Conservation (phyloP, 2,888 invertebrate species). For the Stenodera caucasica region DNA sequence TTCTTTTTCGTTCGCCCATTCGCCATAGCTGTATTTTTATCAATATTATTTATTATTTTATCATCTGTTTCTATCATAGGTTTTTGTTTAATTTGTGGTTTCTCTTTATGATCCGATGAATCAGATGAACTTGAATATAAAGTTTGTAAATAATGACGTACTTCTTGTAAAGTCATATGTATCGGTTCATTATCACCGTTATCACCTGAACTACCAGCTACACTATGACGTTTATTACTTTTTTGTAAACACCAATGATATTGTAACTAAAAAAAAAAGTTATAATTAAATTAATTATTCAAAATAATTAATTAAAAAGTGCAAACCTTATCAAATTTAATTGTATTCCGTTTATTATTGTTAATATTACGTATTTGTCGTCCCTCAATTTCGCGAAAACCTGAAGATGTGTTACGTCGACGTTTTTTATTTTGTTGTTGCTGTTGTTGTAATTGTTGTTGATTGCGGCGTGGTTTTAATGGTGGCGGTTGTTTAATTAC, state of each 20-base stretch:
- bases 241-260: conserved; percentile 45
- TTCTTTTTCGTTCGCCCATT: conserved; percentile 55
- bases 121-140: conserved; percentile 78
- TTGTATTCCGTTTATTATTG: conserved; percentile 27
- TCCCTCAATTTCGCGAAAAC: conserved; percentile 53
- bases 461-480: conserved; percentile 56
- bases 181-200: conserved; percentile 68
- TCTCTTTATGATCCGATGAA: conserved; percentile 61
- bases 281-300: background rate
- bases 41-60: conserved; percentile 35
- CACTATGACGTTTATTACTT: conserved; percentile 66
- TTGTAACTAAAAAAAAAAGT: conserved; percentile 42
- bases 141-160: conserved; percentile 80
- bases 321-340: conserved; percentile 36
- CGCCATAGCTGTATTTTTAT: conserved; percentile 34
- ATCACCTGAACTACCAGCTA: conserved; percentile 64
- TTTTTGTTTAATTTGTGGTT: conserved; percentile 24
- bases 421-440: conserved; percentile 50
- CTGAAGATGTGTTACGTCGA: conserved; percentile 54
- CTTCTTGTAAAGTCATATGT: conserved; percentile 83
- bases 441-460: conserved; percentile 54
- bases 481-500: conserved; percentile 65
- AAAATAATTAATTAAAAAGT: background rate
- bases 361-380: conserved; percentile 32
- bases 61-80: conserved; percentile 41